Percentiles rank a stretch among this genome's conserved stretches.
Conservation (phyloP, 2,888 invertebrate genomes). For the Ganaspis brasiliensis region DNA sequence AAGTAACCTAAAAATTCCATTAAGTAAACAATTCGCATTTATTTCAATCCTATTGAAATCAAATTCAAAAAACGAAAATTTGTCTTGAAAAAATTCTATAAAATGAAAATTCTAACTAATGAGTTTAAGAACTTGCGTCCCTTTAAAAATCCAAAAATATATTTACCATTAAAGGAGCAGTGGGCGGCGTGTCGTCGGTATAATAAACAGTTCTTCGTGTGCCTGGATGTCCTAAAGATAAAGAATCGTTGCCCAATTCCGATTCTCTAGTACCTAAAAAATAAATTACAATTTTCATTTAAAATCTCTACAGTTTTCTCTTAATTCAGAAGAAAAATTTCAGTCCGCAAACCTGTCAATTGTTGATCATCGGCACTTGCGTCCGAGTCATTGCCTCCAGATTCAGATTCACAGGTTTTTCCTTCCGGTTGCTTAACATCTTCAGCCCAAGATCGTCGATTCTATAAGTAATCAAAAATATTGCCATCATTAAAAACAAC, state of each 20-base stretch:
- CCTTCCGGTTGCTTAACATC: slow-evolving; percentile 81
- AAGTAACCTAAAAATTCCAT: too few relatives aligned
- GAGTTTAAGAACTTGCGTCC: too few relatives aligned
- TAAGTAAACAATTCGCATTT: too few relatives aligned
- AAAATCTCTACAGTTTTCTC: too few relatives aligned
- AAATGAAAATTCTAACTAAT: too few relatives aligned
- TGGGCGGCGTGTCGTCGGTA: slow-evolving; percentile 81
- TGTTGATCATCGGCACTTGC: slow-evolving; percentile 82
- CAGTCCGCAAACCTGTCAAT: slow-evolving; percentile 68
- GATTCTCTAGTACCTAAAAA: slow-evolving; percentile 64
- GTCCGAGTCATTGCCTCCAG: slow-evolving; percentile 90
- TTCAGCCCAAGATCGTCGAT: slow-evolving; percentile 86
- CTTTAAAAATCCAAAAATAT: background rate
- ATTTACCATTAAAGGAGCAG: slow-evolving; percentile 76
- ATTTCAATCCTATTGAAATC: too few relatives aligned
- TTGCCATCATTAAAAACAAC: too few relatives aligned
- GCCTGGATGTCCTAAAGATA: slow-evolving; percentile 90
- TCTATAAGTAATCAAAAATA: slow-evolving; percentile 56
- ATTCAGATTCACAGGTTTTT: slow-evolving; percentile 82
- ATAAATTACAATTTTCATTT: too few relatives aligned
- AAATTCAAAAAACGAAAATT: too few relatives aligned
- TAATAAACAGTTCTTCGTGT: slow-evolving; percentile 91
- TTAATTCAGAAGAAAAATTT: too few relatives aligned
- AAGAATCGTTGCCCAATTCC: slow-evolving; percentile 80
- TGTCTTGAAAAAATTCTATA: too few relatives aligned